Conservation (phyloP, 2,113 vertebrate species). For the Dasypus novemcinctus region DNA sequence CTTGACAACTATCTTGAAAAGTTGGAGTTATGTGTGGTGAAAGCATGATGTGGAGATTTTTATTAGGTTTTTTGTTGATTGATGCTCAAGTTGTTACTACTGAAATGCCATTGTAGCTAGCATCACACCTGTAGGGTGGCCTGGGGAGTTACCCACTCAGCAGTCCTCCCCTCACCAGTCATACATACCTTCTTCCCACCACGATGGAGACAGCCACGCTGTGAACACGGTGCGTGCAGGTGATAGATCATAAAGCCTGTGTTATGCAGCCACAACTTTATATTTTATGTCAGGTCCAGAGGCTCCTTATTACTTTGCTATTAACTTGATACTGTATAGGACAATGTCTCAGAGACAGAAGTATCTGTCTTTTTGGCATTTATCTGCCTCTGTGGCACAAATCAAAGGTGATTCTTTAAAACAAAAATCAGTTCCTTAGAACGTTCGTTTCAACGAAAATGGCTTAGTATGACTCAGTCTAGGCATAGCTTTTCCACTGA, state of each 20-base stretch:
- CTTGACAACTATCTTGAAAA: not conserved
- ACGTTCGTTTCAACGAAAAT: conserved; percentile 79
- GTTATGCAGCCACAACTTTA: conserved; percentile 83
- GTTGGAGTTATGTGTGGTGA: not conserved
- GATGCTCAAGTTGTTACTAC: not conserved
- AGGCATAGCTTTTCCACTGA: conserved; percentile 36
- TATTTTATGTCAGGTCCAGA: conserved; percentile 87
- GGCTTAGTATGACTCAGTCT: conserved; percentile 75
- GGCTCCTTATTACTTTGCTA: conserved; percentile 85
- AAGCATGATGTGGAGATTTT: not conserved
- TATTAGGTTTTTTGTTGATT: not conserved
- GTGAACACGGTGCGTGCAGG: conserved; percentile 70
- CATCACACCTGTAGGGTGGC: not conserved
- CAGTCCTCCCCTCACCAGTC: not conserved
- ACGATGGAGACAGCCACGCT: conserved; percentile 32
- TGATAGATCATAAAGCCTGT: conserved; percentile 81
- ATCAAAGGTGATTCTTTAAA: conserved; percentile 84
- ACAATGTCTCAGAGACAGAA: conserved; percentile 84
- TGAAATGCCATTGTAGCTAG: not conserved
- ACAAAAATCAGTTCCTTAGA: conserved; percentile 82
- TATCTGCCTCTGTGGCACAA: conserved; percentile 85
- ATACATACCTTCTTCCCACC: conserved; percentile 60
- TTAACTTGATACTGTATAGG: conserved; percentile 85
- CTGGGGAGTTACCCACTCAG: too few species aligned
- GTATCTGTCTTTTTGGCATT: conserved; percentile 86